Evolutionary conservation across 2,797 vertebrate species (phyloP).

Genomic region (Sebastes aleutianus): DNA sequence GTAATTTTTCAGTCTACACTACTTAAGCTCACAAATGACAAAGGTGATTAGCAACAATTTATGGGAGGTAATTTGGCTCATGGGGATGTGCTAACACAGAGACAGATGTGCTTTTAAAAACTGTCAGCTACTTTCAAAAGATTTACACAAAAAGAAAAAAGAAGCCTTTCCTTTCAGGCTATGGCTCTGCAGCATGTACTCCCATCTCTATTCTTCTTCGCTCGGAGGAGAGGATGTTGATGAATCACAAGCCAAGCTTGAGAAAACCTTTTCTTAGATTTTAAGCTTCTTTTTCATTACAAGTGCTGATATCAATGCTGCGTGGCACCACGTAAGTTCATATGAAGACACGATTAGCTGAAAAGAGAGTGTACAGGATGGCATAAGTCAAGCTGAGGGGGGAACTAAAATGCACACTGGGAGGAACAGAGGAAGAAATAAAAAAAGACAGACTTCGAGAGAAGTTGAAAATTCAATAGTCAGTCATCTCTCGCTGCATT

Average conservation of each 20-base stretch:
- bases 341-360: conserved; percentile 50
- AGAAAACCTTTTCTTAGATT: conserved; percentile 11
- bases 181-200: conserved; percentile 34
- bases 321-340: conserved; percentile 41
- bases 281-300: conserved; percentile 23
- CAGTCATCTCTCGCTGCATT: conserved; percentile 40
- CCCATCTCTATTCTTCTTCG: conserved; percentile 28
- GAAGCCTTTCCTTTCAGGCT: conserved; percentile 18
- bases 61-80: conserved; percentile 24
- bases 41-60: conserved; percentile 20
- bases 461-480: conserved; percentile 25
- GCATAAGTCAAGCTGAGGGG: conserved; percentile 16
- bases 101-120: conserved; percentile 42
- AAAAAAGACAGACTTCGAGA: background rate
- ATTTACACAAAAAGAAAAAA: conserved; percentile 8
- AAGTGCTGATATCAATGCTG: conserved; percentile 23
- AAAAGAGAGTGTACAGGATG: conserved; percentile 26
- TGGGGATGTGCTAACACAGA: conserved; percentile 8
- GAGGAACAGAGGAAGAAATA: conserved; percentile 3
- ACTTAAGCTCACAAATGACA: background rate
- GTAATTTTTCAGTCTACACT: background rate
- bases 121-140: conserved; percentile 23
- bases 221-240: conserved; percentile 22
- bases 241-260: conserved; percentile 33
- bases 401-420: conserved; percentile 1